These are phyloP conservation scores for Cryptotermes secundus DNA, from an alignment of 1,140 invertebrate genomes.

Conservation along the genomic window DNA sequence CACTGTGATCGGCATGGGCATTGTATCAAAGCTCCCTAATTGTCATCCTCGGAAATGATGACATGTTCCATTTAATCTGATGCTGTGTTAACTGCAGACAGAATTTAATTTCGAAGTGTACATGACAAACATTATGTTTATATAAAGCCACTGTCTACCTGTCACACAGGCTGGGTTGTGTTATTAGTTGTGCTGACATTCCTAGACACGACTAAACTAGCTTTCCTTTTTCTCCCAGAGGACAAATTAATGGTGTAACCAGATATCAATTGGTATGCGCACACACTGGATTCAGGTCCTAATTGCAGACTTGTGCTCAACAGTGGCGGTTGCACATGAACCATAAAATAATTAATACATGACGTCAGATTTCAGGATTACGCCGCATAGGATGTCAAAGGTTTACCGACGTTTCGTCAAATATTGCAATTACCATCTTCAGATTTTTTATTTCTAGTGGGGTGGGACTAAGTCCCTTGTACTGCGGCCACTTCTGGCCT, in stretches of 20 bases:
- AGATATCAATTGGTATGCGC: not conserved
- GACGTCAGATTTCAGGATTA: too few species aligned
- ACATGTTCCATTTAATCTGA: too few species aligned
- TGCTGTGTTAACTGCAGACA: not conserved
- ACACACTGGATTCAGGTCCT: not conserved
- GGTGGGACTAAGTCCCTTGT: too few species aligned
- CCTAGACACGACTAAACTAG: not conserved
- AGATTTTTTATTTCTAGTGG: too few species aligned
- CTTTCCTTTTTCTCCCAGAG: not conserved
- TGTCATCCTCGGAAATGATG: too few species aligned
- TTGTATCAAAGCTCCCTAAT: too few species aligned
- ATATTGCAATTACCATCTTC: too few species aligned
- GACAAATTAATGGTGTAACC: not conserved
- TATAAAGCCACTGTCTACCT: not conserved
- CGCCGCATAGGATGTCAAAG: too few species aligned
- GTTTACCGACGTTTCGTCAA: too few species aligned
- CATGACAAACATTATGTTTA: not conserved
- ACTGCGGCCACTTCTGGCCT: too few species aligned
- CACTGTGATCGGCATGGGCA: too few species aligned
- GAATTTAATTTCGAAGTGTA: not conserved
- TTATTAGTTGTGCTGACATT: not conserved
- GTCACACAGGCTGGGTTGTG: not conserved
- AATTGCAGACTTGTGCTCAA: not conserved
- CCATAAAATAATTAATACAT: not conserved
- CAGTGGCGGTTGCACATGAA: not conserved